Evolutionary conservation across 1,140 invertebrate genomes (phyloP).

Genomic region (Papilio glaucus): DNA sequence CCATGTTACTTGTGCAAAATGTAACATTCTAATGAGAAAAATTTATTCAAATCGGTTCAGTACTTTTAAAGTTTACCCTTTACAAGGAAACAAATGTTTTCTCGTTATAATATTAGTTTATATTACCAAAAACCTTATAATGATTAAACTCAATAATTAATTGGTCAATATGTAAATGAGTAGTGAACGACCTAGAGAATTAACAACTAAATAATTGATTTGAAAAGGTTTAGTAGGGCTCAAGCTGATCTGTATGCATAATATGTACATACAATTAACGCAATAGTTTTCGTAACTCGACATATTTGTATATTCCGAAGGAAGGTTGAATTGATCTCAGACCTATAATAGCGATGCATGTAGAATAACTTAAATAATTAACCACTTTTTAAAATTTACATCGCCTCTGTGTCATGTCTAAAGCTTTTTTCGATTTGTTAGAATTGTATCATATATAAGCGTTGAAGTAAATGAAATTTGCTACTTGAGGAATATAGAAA

Average conservation of each 20-base stretch:
- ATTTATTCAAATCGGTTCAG: too few relatives aligned
- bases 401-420: neutral
- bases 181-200: slow-evolving; percentile 18
- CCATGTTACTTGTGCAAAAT: too few relatives aligned
- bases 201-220: neutral
- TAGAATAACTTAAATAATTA: neutral
- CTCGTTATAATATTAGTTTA: neutral
- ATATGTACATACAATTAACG: slow-evolving; percentile 19
- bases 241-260: neutral
- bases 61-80: too few relatives aligned
- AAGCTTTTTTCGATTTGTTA: too few relatives aligned
- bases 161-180: neutral
- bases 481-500: too few relatives aligned
- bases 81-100: neutral
- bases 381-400: neutral
- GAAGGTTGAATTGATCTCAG: neutral
- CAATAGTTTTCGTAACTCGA: slow-evolving; percentile 12
- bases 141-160: neutral
- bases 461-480: too few relatives aligned
- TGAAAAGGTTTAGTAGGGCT: slow-evolving; percentile 4
- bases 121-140: neutral
- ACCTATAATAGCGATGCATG: neutral
- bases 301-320: neutral
- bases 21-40: too few relatives aligned
- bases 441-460: too few relatives aligned